Conservation (phyloP, 2,797 vertebrate genomes). For the Pyrocephalus nanus region DNA sequence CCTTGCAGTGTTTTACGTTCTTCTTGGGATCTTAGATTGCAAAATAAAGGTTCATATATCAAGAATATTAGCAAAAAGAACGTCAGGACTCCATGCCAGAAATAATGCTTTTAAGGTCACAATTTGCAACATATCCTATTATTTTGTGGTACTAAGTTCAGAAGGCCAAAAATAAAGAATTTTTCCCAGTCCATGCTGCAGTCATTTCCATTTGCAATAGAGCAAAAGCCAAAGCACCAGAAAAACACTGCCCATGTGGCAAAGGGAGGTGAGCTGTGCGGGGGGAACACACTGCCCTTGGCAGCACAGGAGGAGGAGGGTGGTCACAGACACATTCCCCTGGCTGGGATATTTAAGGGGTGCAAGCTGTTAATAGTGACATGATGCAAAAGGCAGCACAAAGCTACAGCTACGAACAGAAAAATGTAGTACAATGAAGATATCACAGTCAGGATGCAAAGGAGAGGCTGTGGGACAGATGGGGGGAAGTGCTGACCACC, state of each 20-base stretch:
- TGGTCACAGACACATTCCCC: background rate
- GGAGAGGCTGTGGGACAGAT: background rate
- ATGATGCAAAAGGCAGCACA: background rate
- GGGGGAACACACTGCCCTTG: no score
- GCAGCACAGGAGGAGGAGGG: background rate
- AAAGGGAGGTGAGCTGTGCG: background rate
- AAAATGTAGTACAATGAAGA: background rate
- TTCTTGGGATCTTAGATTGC: background rate
- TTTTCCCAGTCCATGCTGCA: background rate
- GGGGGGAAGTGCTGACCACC: background rate
- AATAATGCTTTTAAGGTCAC: background rate
- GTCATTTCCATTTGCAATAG: background rate
- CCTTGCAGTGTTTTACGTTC: background rate
- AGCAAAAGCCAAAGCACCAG: background rate
- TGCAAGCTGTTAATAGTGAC: background rate
- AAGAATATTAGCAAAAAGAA: background rate
- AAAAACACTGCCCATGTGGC: fast-evolving
- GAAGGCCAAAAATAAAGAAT: background rate
- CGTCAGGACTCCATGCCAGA: background rate
- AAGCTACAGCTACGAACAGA: background rate
- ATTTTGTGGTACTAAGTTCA: background rate
- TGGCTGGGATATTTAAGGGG: background rate
- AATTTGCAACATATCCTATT: background rate
- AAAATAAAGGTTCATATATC: background rate
- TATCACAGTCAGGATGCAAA: background rate